Base-by-base conservation (phyloP, 1,140 invertebrate genomes). In the Megalopta genalis region DNA sequence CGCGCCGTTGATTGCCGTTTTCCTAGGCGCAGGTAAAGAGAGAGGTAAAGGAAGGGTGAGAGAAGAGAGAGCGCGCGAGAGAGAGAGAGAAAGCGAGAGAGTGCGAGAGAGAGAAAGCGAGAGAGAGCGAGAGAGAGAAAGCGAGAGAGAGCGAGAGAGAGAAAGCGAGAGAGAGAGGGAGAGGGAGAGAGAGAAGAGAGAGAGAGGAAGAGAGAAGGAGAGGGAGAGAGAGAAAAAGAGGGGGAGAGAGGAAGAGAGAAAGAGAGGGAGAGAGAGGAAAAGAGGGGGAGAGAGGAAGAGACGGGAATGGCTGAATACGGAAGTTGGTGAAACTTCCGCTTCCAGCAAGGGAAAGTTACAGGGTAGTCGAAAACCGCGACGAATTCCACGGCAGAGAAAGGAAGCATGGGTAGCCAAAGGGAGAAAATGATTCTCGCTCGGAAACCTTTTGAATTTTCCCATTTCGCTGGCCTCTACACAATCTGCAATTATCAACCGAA, bases 381-480 rank as follows among this genome's bases (percentile, higher is more conserved):
- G 32, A 69, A 80, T 81, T 83, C 72, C 46, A 64, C n/a, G 14
- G 16, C 23, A 42, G 57, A 59, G 37, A 83, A 71, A 60, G 23
- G 65, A 70, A 39, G 57, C 27, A 6, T 14, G 23, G 21, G 8
- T 25, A 39, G 54, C 49, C n/a, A 49, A 42, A 49, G 62, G 25
- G 63, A 39, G 21, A 64, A 72, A 72, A 85, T 85, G 84, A 80
- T 80, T 77, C 42, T 9, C 27, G 27, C 39, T 82, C 14, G 49
- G n/a, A 32, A 32, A 37, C 57, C 63, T 66, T 73, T 70, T 27
- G 69, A 78, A 69, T 63, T 60, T 62, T 25, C 32, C 21, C 42
- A 18, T 54, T 39, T 63, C 32, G 23, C 32, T 39, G 25, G 14
- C 14, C 42, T 18, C 32, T n/a, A 25, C 32, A 49, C 60, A 42